Conservation (phyloP, 2,797 vertebrate genomes). For the Champsocephalus esox region DNA sequence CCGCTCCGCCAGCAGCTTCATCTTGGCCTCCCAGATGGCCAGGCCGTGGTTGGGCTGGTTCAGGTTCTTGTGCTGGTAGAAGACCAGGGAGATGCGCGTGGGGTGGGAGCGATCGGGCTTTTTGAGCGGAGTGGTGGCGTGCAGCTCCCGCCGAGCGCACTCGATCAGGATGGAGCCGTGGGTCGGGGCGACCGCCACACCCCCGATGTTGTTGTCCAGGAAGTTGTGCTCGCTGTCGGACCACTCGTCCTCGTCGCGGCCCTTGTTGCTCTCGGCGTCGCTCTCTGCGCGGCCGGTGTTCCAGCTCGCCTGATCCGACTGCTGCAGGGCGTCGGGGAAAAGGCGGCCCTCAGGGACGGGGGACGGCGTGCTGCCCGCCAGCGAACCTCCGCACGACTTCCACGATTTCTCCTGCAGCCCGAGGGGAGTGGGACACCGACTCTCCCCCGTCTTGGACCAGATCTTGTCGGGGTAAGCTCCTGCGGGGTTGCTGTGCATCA, state of each 20-base stretch:
- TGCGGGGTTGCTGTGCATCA: slow-evolving; percentile 81
- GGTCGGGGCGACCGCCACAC: slow-evolving; percentile 94
- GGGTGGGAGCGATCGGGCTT: slow-evolving; percentile 96
- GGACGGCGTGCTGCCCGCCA: slow-evolving; percentile 83
- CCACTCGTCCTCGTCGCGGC: slow-evolving; percentile 89
- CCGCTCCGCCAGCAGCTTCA: slow-evolving; percentile 96
- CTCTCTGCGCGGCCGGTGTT: slow-evolving; percentile 84
- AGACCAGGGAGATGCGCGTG: slow-evolving; percentile 98
- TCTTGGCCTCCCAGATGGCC: slow-evolving; percentile 98
- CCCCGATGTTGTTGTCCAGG: slow-evolving; percentile 95
- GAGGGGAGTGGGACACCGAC: slow-evolving; percentile 83
- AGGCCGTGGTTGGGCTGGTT: slow-evolving; percentile 97
- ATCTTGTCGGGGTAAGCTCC: slow-evolving; percentile 88
- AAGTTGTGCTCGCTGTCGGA: slow-evolving; percentile 99
- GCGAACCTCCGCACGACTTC: slow-evolving; percentile 87
- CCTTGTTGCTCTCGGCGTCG: slow-evolving; percentile 73
- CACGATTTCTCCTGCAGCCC: slow-evolving; percentile 91
- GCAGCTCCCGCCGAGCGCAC: slow-evolving; percentile 95
- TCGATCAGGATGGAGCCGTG: slow-evolving; percentile 97
- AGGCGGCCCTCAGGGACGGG: slow-evolving; percentile 87
- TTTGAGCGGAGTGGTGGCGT: slow-evolving; percentile 97
- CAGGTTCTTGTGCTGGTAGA: slow-evolving; percentile 99
- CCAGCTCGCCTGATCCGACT: slow-evolving; percentile 86
- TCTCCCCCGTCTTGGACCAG: slow-evolving; percentile 90
- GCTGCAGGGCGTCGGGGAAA: slow-evolving; percentile 87